Evolutionary conservation across 2,797 vertebrate species (phyloP), one percentile per base, ranked within the genome.

Genomic region (Spea hammondii): DNA sequence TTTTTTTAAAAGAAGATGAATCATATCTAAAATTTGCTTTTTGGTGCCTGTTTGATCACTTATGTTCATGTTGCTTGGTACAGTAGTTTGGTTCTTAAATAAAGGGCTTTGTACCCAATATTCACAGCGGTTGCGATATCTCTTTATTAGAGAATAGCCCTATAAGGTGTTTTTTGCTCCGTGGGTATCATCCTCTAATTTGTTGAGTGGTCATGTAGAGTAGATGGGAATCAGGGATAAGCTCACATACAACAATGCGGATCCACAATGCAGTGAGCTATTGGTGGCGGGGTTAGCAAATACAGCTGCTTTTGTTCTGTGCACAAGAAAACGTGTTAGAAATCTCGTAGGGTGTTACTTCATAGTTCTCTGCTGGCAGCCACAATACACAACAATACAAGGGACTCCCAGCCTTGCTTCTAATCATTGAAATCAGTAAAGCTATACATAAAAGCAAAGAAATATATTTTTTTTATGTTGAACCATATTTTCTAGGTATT

Each of bases 261-360:
- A 78, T 78, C 76, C 62, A 72, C 50, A 50, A 72, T 78, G 70
- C 76, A 66, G 51, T 65, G 54, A 78, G 13, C 60, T 71, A 78
- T 62, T 72, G 69, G 68, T 65, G 76, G 65, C 53, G 47, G 51
- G 59, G 55, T 45, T 66, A 17, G 50, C 17, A 65, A 78, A 78
- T 72, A 70, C 65, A 78, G 57, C 45, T 14, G 59, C 76, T 48
- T 78, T 78, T 78, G 70, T 78, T 78, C 76, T 78, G 51, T 70
- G 47, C 48, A 72, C 69, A 72, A 57, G 76, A 51, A 60, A 66
- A 72, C 48, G 76, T 65, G 11, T 48, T 70, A 66, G 50, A 66
- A 72, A 62, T 48, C 76, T 72, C 76, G 76, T 44, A 72, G 68
- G 69, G 57, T 72, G 70, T 72, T 78, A 55, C 49, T 72, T 78